These are phyloP conservation scores for Silurus glanis DNA, from an alignment of 2,113 vertebrate genomes.

Conservation along the genomic window DNA sequence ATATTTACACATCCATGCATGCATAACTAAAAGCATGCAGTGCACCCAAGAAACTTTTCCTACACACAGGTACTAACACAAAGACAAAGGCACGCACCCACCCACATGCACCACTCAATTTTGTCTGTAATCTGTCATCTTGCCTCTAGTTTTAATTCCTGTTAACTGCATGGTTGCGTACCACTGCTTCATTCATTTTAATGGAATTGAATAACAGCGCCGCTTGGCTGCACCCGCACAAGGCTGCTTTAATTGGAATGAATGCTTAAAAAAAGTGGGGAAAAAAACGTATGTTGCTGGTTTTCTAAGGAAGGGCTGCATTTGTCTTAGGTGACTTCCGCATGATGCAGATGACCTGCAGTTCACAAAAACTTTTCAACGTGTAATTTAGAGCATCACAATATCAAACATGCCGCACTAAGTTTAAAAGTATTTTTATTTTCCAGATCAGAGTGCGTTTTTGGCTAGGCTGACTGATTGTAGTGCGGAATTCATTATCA, in stretches of 20 bases:
- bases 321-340: constrained; percentile 43
- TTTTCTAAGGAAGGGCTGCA: constrained; percentile 60
- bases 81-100: constrained; percentile 37
- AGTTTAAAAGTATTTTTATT: neutral
- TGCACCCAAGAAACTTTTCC: constrained; percentile 24
- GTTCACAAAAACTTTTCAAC: neutral
- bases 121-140: constrained; percentile 77
- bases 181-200: constrained; percentile 76
- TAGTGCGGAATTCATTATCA: neutral
- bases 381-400: neutral
- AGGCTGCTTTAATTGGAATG: constrained; percentile 77
- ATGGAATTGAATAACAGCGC: constrained; percentile 79
- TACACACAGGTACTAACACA: constrained; percentile 46
- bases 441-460: neutral
- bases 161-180: constrained; percentile 79
- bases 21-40: constrained; percentile 10
- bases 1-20: constrained; percentile 27
- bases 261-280: constrained; percentile 57
- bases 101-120: constrained; percentile 55
- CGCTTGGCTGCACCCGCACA: constrained; percentile 74
- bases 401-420: neutral
- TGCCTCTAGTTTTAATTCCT: constrained; percentile 80
- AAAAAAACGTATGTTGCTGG: constrained; percentile 58
- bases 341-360: neutral
- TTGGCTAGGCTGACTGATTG: neutral